Base-by-base conservation (phyloP, 2,888 invertebrate genomes). In the Spilarctia lutea region DNA sequence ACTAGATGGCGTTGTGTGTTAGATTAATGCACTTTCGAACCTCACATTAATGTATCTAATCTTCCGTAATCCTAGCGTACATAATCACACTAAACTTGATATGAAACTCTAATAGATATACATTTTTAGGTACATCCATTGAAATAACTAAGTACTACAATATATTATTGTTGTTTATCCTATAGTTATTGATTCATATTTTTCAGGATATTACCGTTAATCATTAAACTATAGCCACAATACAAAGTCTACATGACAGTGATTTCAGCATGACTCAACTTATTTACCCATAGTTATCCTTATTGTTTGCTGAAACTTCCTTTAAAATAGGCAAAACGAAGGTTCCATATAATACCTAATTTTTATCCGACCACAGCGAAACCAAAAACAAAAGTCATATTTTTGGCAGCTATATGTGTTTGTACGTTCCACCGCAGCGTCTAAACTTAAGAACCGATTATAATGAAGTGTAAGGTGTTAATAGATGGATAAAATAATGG, bases 121-220 rank as follows among this genome's bases (percentile, higher is more conserved):
- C 7, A 18, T 33, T n/a, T n/a, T n/a, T n/a, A n/a, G n/a, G n/a
- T n/a, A n/a, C 30, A 24, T 65, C 20, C 35, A 65, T 65, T 35
- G n/a, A n/a, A n/a, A n/a, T 35, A 30, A 30, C 13, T 30, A 65
- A 35, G 11, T 35, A 65, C 16, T 60, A 71, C 71, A 72, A 60
- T 27, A 63, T 63, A 27, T 75, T 71, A 24, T 42, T 65, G 33
- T 30, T 20, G 24, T 42, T 71, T 71, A 65, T 30, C 48, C 45
- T 33, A 24, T 48, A 8, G 48, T 45, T 65, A 45, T 71, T 67
- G 71, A 74, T 7, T 71, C 74, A 74, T 67, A n/a, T 70, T 71
- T 45, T 8, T 56, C 60, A 33, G 73, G 42, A 48, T 13, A 56
- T 56, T 48, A 65, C n/a, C 65, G 42, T 66, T 74, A 74, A 48